Conservation (phyloP, 2,888 invertebrate species). For the Onchidella celtica region DNA sequence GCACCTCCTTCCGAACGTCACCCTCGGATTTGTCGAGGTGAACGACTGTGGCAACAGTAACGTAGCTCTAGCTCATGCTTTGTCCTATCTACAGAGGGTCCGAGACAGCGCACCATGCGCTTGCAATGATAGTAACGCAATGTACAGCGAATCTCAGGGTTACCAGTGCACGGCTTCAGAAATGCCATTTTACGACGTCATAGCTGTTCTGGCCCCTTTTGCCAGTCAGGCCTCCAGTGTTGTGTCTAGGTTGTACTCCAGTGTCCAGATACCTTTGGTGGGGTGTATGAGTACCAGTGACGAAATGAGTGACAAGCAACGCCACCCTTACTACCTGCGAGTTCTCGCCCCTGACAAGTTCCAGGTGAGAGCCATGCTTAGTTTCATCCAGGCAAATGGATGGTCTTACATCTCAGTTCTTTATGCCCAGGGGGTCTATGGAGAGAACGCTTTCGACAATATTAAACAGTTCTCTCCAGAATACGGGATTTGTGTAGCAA, state of each 20-base stretch:
- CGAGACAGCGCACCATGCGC: neutral
- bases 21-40: slow-evolving; percentile 64
- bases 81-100: slow-evolving; percentile 55
- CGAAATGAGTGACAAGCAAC: slow-evolving; percentile 59
- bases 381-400: slow-evolving; percentile 79
- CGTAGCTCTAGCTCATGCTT: slow-evolving; percentile 63
- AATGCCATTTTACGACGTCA: slow-evolving; percentile 23
- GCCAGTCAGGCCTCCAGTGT: slow-evolving; percentile 19
- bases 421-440: slow-evolving; percentile 84
- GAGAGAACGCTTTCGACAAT: slow-evolving; percentile 57
- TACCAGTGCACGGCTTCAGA: neutral
- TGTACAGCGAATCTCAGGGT: no score
- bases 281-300: slow-evolving; percentile 61
- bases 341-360: slow-evolving; percentile 62
- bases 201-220: slow-evolving; percentile 33
- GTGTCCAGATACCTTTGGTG: slow-evolving; percentile 61
- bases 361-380: slow-evolving; percentile 61
- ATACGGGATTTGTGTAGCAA: slow-evolving; percentile 21
- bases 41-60: slow-evolving; percentile 70
- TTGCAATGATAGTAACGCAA: neutral
- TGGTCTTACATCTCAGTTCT: slow-evolving; percentile 90
- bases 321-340: slow-evolving; percentile 61
- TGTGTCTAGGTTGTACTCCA: slow-evolving; percentile 58
- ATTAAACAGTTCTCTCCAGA: slow-evolving; percentile 1
- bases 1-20: slow-evolving; percentile 59